These are phyloP conservation scores for Tenrec ecaudatus DNA, from an alignment of 2,113 vertebrate species.

Conservation along the genomic window DNA sequence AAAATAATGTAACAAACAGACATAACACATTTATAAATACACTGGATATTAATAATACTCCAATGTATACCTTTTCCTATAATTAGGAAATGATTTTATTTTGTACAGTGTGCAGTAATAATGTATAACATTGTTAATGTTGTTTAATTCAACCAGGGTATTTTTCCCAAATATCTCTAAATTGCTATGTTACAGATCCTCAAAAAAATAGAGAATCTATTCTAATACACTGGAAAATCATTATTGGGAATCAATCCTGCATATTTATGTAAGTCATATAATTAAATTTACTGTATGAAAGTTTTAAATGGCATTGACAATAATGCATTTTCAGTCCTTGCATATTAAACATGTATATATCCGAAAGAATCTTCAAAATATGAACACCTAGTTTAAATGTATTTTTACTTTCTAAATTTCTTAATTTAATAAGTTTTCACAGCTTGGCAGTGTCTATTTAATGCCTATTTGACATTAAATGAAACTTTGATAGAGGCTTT, in stretches of 20 bases:
- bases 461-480: too few relatives aligned
- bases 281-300: not conserved
- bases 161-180: slow-evolving; percentile 26
- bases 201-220: not conserved
- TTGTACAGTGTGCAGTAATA: too few relatives aligned
- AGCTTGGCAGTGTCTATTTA: too few relatives aligned
- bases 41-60: not conserved
- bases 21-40: not conserved
- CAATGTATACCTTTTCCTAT: not conserved
- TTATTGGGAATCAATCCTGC: not conserved
- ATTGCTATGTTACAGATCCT: not conserved
- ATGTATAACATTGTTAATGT: not conserved
- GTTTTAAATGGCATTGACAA: too few relatives aligned
- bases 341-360: too few relatives aligned
- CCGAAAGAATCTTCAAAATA: too few relatives aligned
- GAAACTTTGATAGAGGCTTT: too few relatives aligned
- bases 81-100: not conserved
- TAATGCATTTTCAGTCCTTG: too few relatives aligned
- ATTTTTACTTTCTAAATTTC: too few relatives aligned
- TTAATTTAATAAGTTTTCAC: too few relatives aligned
- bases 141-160: not conserved
- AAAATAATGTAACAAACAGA: too few relatives aligned
- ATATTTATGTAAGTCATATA: not conserved
- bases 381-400: too few relatives aligned
- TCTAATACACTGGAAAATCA: not conserved